Evolutionary conservation across 53 echinoderm and acorn worm genomes (phyloP), one percentile per base, ranked within the genome.

Genomic region (Astropecten irregularis): DNA sequence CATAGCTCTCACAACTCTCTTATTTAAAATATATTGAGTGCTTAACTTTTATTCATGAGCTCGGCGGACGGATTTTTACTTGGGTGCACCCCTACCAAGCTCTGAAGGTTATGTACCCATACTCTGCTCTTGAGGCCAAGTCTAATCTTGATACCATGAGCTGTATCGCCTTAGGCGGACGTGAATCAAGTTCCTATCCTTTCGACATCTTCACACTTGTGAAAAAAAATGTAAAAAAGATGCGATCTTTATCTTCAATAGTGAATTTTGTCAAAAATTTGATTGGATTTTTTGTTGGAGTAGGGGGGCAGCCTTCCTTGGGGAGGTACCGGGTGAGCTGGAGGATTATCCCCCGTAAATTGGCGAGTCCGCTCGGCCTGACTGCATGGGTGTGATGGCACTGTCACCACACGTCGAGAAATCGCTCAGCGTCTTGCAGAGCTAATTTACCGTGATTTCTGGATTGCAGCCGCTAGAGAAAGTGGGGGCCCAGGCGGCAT

Each of bases 281-380:
- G n/a, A n/a, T n/a, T n/a, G n/a, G n/a, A n/a, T n/a, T n/a, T n/a
- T n/a, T n/a, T n/a, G n/a, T 16, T 19, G 40, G 54, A 40, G 22
- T 10, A 69, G 14, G 15, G 20, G 53, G 18, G 20, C 8, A 20
- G 37, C 16, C 27, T 58, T n/a, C 76, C 76, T 14, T 27, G 16
- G 76, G 73, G 50, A 49, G 76, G 34, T 23, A 35, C 39, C 76
- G 16, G 40, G 58, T 34, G 58, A 40, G 40, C 39, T 20, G 39
- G 58, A 40, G 76, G 76, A 58, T 57, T 76, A 57, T 35, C 58
- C 76, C n/a, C 57, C 57, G 36, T 26, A 76, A 71, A 76, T 76
- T 76, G 40, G 56, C 40, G 26, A 58, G 76, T 76, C 76, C 76
- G 76, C 40, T 76, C 40, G 56, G 56, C 28, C 38, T 58, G 21